Base-by-base conservation (phyloP, 2,113 vertebrate species). In the Trematocara nigrifrons region DNA sequence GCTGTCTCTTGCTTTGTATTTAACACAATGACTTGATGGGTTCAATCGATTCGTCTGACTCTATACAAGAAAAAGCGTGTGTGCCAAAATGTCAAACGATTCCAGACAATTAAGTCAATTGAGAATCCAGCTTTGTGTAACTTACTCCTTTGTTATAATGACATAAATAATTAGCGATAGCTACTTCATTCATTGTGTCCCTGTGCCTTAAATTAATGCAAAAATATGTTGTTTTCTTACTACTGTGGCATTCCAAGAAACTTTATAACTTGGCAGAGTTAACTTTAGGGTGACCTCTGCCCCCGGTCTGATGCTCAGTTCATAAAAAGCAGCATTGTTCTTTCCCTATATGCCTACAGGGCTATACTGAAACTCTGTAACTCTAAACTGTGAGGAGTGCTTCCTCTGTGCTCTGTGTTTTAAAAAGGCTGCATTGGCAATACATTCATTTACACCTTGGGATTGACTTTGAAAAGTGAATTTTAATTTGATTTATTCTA, bases 401-500 rank as follows among this genome's bases (percentile, higher is more conserved):
- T 71, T 81, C 56, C 38, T 83, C 49, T 87, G 81, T 85, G 86
- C 53, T 5, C 61, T 81, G 85, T 81, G 79, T 87, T 87, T 89
- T 84, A 89, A 89, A 87, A 54, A 87, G 61, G 71, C 76, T 84
- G 42, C 79, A 80, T 15, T 69, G 78, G 78, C 80, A 71, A 76
- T 56, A 76, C 40, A 85, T 86, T 88, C 31, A 85, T 91, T 89
- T 88, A 85, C 82, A 92, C 89, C 82, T 78, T 81, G 82, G 83
- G 86, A 90, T 47, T 86, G 85, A 86, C 84, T 91, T 93, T 87
- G 77, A 92, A 91, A 87, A 89, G 45, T 83, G 49, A 85, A 86
- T 91, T 71, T 79, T 85, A 85, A 91, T 89, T 86, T 85, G 33
- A 90, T 94, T 92, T 88, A 88, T 91, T 89, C 91, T 64, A 69